Conservation (phyloP, 1,140 invertebrate species). For the Apis florea region DNA sequence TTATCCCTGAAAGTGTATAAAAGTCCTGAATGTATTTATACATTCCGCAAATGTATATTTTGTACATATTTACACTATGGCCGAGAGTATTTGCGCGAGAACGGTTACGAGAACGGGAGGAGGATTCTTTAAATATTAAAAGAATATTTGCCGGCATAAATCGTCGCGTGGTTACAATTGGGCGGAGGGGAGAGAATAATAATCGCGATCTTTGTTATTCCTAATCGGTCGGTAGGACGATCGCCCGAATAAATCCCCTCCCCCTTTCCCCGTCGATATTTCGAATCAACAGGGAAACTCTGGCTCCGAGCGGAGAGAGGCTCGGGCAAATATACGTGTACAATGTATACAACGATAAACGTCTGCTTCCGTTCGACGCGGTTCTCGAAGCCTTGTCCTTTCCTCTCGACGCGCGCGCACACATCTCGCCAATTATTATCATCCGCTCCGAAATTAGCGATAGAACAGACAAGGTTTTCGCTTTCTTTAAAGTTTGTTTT, state of each 20-base stretch:
- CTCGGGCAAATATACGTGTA: constrained; percentile 40
- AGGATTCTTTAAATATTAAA: constrained; percentile 48
- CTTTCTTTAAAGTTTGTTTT: too few relatives aligned
- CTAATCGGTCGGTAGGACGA: constrained; percentile 30
- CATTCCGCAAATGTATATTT: constrained; percentile 40
- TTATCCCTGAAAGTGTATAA: constrained; percentile 19
- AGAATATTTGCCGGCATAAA: constrained; percentile 33
- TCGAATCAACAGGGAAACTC: constrained; percentile 36
- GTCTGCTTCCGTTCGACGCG: constrained; percentile 19
- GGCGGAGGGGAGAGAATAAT: background rate
- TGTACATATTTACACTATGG: constrained; percentile 42
- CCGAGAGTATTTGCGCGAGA: constrained; percentile 37
- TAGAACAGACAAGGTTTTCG: too few relatives aligned
- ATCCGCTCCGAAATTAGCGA: too few relatives aligned
- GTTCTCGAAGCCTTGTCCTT: background rate
- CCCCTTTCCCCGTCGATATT: background rate
- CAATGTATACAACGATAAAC: constrained; percentile 42
- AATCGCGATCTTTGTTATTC: constrained; percentile 28
- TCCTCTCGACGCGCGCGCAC: too few relatives aligned
- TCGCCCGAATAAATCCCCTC: constrained; percentile 23
- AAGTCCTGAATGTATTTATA: constrained; percentile 21
- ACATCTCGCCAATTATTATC: too few relatives aligned
- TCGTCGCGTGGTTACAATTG: background rate
- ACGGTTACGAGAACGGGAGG: constrained; percentile 40
- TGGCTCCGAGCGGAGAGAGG: constrained; percentile 7